These are phyloP conservation scores for Tenualosa thibaudeaui DNA, from an alignment of 2,797 vertebrate genomes.

Conservation along the genomic window DNA sequence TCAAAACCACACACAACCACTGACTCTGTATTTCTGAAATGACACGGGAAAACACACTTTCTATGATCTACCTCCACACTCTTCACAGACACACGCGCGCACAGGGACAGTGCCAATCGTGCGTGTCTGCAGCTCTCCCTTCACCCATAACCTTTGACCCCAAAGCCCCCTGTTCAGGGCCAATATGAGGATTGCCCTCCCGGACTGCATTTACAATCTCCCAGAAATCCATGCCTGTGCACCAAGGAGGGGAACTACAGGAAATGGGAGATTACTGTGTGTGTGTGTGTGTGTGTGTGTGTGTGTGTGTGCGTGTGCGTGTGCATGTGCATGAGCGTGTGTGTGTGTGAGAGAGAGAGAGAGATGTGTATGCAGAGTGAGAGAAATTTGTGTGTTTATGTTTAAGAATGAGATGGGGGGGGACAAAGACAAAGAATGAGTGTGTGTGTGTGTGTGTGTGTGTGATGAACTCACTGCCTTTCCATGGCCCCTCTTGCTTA, in stretches of 20 bases:
- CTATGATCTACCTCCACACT: too few relatives aligned
- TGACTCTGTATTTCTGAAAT: neutral
- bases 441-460: neutral
- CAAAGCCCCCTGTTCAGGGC: neutral
- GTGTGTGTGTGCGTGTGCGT: neutral
- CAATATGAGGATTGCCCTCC: neutral
- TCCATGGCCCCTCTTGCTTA: too few relatives aligned
- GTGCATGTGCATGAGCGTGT: neutral
- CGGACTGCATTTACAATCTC: neutral
- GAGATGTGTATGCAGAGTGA: neutral
- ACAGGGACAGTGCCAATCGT: neutral
- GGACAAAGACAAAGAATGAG: too few relatives aligned
- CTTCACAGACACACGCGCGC: neutral
- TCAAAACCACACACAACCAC: neutral
- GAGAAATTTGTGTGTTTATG: neutral
- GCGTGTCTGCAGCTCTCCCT: neutral
- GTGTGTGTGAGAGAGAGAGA: neutral
- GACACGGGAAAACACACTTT: neutral
- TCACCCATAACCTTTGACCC: neutral
- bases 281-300: neutral
- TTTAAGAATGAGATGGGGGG: neutral
- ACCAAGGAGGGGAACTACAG: slow-evolving; percentile 11
- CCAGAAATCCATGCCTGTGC: neutral
- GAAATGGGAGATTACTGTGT: slow-evolving; percentile 5
- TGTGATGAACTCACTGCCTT: neutral